Conservation (phyloP, 2,797 vertebrate species). For the Sebastes matsubarae region DNA sequence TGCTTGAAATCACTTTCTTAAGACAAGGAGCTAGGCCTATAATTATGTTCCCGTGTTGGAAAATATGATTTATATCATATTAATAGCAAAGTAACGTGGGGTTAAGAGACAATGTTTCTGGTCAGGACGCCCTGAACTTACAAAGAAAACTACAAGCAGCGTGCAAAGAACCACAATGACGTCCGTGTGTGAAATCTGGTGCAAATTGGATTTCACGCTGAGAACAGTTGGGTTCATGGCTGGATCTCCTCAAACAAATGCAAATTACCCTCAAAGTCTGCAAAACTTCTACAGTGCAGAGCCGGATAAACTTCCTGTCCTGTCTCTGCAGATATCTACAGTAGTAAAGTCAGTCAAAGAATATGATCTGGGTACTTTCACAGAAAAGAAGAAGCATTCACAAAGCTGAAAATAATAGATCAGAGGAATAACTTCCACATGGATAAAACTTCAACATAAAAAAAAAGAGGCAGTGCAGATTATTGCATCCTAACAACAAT, state of each 20-base stretch:
- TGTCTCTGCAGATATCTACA: not conserved
- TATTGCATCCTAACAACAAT: not conserved
- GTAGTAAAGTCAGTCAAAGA: not conserved
- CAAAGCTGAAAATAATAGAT: not conserved
- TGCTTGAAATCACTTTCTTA: constrained; percentile 8
- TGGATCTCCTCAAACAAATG: constrained; percentile 37
- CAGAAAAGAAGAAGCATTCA: not conserved
- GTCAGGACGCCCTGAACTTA: constrained; percentile 6
- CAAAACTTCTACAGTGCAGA: constrained; percentile 13
- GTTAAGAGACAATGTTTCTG: not conserved
- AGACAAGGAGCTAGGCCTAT: constrained; percentile 3
- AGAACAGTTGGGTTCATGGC: constrained; percentile 37
- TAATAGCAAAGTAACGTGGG: not conserved
- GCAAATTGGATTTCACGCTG: constrained; percentile 52
- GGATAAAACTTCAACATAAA: not conserved
- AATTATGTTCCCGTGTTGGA: not conserved
- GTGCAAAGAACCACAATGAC: not conserved
- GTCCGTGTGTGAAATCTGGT: constrained; percentile 20
- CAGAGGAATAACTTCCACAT: too few species aligned
- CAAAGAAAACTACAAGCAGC: constrained; percentile 9
- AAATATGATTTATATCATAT: constrained; percentile 1
- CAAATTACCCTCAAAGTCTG: constrained; percentile 20
- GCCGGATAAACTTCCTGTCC: not conserved
- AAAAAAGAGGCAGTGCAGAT: not conserved
- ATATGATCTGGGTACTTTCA: not conserved